A percentile compares a stretch with the other conserved stretches of the same genome.
These are phyloP conservation scores for Crocidura indochinensis DNA, from an alignment of 2,797 vertebrate genomes.

Conservation along the genomic window DNA sequence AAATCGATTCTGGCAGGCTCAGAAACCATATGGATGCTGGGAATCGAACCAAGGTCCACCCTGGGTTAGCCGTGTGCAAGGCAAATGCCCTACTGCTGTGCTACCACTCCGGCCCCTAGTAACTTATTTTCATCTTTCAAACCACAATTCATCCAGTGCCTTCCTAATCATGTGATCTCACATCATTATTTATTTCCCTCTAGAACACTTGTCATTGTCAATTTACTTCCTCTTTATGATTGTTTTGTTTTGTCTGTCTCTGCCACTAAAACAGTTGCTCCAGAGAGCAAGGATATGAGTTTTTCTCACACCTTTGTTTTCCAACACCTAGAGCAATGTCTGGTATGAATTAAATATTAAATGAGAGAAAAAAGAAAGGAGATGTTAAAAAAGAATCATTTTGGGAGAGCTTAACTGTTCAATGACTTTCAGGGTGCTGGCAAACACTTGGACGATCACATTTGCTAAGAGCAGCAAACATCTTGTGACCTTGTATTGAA, in stretches of 20 bases:
- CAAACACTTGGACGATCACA: not conserved
- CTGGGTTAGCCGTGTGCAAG: no score
- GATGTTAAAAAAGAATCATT: not conserved
- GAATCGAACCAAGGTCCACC: no score
- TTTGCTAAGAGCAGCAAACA: not conserved
- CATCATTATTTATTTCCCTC: not conserved
- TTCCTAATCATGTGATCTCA: not conserved
- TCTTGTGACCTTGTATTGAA: not conserved
- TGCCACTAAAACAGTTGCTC: not conserved
- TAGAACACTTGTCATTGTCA: not conserved
- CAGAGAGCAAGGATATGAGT: not conserved
- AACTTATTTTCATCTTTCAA: not conserved
- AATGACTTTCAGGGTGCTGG: not conserved
- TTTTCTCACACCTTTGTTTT: conserved; percentile 45
- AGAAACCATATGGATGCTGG: no score
- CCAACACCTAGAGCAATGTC: not conserved
- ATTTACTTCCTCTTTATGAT: not conserved
- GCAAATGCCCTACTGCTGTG: no score
- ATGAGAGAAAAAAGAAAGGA: not conserved
- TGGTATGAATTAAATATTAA: not conserved
- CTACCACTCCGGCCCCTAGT: not conserved
- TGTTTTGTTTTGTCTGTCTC: not conserved
- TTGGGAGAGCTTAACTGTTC: not conserved
- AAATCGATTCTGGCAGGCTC: no score
- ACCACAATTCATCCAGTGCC: not conserved